Percentiles rank a stretch among this genome's conserved stretches.
phyloP scores from a whole-genome alignment of 2,113 vertebrate species.

The Ibidorhyncha struthersii region DNA sequence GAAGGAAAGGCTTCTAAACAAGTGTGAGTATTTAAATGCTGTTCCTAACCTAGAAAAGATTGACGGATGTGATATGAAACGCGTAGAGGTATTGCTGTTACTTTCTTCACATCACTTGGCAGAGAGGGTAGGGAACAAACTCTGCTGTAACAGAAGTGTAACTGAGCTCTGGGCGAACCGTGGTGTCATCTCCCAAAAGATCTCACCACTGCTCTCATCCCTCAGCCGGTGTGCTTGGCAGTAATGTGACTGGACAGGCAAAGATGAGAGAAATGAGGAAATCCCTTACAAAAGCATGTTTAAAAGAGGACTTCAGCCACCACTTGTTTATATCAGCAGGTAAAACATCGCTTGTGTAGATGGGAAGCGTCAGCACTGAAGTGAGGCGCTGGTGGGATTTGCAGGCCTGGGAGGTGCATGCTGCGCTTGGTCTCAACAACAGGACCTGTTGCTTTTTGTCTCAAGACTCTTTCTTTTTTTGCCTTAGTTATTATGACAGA shows the following conservation, averaged over 20 bases:
- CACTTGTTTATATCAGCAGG: background rate
- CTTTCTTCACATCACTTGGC: background rate
- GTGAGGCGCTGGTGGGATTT: background rate
- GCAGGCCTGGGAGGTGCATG: background rate
- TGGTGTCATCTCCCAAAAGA: background rate
- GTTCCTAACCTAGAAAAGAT: background rate
- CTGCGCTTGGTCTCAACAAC: background rate
- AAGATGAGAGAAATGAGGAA: background rate
- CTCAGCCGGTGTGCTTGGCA: rapidly evolving
- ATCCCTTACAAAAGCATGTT: background rate
- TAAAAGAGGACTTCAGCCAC: background rate
- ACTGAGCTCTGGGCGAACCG: rapidly evolving
- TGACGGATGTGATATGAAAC: background rate
- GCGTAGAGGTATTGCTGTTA: background rate
- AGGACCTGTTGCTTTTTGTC: background rate
- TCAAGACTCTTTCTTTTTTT: background rate
- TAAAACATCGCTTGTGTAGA: background rate
- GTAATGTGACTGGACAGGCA: background rate
- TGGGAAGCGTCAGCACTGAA: background rate
- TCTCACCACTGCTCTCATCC: background rate
- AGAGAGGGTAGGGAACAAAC: background rate
- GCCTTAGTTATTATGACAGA: background rate
- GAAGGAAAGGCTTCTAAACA: background rate
- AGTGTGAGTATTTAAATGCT: background rate
- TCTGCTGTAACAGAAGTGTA: rapidly evolving